Base-by-base conservation (phyloP, 2,113 vertebrate genomes). In the Strix uralensis region DNA sequence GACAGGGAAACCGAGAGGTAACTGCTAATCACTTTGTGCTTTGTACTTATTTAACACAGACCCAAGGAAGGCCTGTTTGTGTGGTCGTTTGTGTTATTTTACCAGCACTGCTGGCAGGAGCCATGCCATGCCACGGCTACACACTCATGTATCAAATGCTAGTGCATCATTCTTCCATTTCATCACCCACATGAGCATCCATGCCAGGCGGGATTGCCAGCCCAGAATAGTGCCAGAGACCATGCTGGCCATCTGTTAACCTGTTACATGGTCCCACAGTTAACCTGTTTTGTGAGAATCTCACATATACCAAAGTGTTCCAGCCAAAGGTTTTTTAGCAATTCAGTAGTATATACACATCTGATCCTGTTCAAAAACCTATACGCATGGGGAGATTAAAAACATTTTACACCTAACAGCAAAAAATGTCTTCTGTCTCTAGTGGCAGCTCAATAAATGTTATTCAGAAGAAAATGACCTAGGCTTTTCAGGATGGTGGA, bases 321-420 rank as follows among this genome's bases (percentile, higher is more conserved):
- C 32, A 51, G 40, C 44, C 49, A 54, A 72, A 59, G 40, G 17
- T 14, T 91, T 88, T 80, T 57, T 77, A 71, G 62, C 52, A 67
- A 12, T 30, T 63, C 63, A 14, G 21, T 7, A n/a, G 22, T 8
- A 57, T 6, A 38, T 23, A 75, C 51, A 11, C 25, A 75, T 42
- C 80, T 77, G 19, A 63, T 82, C 19, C 52, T 40, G 44, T 21
- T 84, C 62, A 67, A 58, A 67, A 47, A 34, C 10, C 4, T 17
- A 2, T 34, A 13, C 0, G 2, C 17, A 26, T 0, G 1, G 7
- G 21, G 49, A 69, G 17, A 72, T 46, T 69, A 59, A 89, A 65
- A n/a, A 10, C 13, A 36, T 7, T 10, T 54, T 67, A 57, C 16
- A 72, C 32, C 26, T 54, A 83, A 72, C 9, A 77, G 38, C 6